A percentile compares a stretch with the other conserved stretches of the same genome.
Conservation (phyloP, 2,113 vertebrate species). For the Laticauda colubrina region DNA sequence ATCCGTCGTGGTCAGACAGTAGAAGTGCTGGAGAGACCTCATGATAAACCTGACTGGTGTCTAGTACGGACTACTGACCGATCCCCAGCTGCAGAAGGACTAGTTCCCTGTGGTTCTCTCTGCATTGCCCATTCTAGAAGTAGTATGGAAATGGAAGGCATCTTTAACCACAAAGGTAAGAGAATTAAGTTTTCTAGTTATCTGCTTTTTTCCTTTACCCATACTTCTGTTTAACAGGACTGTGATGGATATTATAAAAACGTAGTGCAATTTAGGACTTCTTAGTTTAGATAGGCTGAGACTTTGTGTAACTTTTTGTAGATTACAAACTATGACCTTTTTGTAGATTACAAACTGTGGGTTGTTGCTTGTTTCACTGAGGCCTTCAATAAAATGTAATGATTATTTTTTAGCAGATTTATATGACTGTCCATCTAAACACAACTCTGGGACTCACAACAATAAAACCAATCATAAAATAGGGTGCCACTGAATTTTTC, state of each 20-base stretch:
- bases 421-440: not conserved
- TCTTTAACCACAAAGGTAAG: constrained; percentile 99
- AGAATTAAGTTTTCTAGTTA: not conserved
- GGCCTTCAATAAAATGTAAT: not conserved
- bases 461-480: not conserved
- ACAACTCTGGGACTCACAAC: not conserved
- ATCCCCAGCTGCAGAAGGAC: constrained; percentile 89
- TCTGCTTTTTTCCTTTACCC: not conserved
- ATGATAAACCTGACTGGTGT: constrained; percentile 96
- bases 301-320: not conserved
- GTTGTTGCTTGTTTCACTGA: not conserved
- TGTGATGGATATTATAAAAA: not conserved
- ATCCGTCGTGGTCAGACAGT: constrained; percentile 95
- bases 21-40: constrained; percentile 93
- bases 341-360: not conserved
- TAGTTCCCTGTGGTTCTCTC: constrained; percentile 93
- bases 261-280: not conserved
- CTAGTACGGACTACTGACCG: constrained; percentile 94
- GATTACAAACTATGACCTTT: not conserved
- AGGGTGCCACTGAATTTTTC: not conserved
- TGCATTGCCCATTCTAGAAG: constrained; percentile 97
- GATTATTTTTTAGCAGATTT: not conserved
- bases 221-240: not conserved
- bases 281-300: not conserved
- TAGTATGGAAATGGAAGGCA: constrained; percentile 99